These are phyloP conservation scores for Pachypanchax playfairii DNA, from an alignment of 2,113 vertebrate species.

Conservation along the genomic window DNA sequence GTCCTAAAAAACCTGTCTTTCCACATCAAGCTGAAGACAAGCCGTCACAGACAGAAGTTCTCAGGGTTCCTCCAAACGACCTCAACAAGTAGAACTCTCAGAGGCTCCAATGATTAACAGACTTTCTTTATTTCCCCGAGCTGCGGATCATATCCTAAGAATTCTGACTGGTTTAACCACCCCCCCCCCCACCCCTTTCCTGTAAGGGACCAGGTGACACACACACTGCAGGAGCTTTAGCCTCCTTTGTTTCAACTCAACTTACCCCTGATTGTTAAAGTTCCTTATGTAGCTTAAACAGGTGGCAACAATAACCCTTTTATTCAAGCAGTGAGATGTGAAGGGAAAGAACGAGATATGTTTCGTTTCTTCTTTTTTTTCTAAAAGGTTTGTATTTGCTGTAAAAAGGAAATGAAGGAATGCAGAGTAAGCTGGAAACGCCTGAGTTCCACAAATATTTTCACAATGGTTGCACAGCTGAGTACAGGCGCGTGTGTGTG, in stretches of 20 bases:
- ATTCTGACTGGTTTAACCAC: too few species aligned
- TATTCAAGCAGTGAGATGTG: constrained; percentile 29
- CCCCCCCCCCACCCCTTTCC: too few species aligned
- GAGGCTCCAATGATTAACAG: constrained; percentile 13
- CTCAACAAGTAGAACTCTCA: constrained; percentile 20
- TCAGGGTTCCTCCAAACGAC: constrained; percentile 7
- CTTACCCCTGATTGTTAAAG: constrained; percentile 50
- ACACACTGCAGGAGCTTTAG: constrained; percentile 57
- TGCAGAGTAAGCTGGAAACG: constrained; percentile 39
- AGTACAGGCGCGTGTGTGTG: constrained; percentile 18
- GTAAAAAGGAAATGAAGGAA: constrained; percentile 59
- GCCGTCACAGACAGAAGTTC: constrained; percentile 48
- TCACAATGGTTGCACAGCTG: constrained; percentile 14
- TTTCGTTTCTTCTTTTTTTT: background rate
- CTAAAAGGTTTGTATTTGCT: constrained; percentile 31
- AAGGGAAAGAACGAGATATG: constrained; percentile 18
- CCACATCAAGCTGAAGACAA: constrained; percentile 67
- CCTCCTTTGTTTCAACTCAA: constrained; percentile 67
- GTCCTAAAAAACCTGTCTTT: constrained; percentile 70
- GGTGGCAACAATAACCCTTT: constrained; percentile 51
- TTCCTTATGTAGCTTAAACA: constrained; percentile 51
- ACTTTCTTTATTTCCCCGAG: background rate
- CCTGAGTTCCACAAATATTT: constrained; percentile 60
- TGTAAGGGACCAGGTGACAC: constrained; percentile 56
- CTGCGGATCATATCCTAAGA: too few species aligned